Base-by-base conservation (phyloP, 1,140 invertebrate genomes). In the Drosophila sp. region DNA sequence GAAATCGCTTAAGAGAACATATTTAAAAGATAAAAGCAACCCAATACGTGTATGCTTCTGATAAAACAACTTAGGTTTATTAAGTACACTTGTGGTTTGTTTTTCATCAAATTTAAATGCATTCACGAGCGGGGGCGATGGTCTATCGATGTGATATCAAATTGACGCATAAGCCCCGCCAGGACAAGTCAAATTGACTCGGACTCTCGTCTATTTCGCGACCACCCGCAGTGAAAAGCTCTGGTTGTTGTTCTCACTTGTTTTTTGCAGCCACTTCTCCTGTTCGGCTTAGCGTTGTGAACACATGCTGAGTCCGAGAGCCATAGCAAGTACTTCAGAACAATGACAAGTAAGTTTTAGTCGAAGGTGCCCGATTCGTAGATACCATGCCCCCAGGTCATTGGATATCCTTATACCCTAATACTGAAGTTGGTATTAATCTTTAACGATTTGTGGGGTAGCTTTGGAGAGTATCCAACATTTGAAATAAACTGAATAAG, bases 21-120 rank as follows among this genome's bases (percentile, higher is more conserved):
- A 21, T 21, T 21, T 21, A 21, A 21, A 21, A 21, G 21, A 29
- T 4, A 0, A 29, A 0, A 0, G 4, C 27, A 29, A 5, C 27
- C 0, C 27, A 29, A 29, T 29, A n/a, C n/a, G n/a, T n/a, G n/a
- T n/a, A 29, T 29, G 27, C 27, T 29, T 29, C 27, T 4, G 27
- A 7, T 29, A 29, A 2, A 29, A 29, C 27, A 2, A 29, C 32
- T 57, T 36, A 53, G 27, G 53, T 13, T 21, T 40, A 41, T 16
- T 34, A 61, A 53, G 16, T n/a, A 27, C 9, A 64, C 38, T 50
- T 51, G 50, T 38, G 43, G 43, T 73, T 69, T 51, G 43, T 7
- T 48, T 65, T 69, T 84, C 78, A 84, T 76, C 67, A 63, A 76
- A 76, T 79, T 72, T 67, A 69, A 57, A 76, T 76, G 57, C 72